Conservation (phyloP, 2,888 invertebrate species). For the Melinaea menophilus region DNA sequence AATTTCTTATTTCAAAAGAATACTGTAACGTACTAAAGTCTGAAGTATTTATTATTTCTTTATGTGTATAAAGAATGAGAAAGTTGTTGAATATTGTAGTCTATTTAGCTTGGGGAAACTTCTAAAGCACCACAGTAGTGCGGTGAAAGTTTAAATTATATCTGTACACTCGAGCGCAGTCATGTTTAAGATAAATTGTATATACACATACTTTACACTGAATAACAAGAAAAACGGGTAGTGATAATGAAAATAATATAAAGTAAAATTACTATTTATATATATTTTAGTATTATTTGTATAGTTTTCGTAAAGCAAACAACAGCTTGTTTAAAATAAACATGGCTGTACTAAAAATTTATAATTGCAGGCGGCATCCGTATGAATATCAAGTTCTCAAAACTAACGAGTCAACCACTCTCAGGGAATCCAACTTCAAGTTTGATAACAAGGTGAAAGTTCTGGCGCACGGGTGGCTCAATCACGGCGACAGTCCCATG, state of each 20-base stretch:
- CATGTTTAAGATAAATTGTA: not conserved
- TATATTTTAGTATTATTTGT: not conserved
- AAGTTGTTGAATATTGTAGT: not conserved
- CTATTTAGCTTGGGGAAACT: not conserved
- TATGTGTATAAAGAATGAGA: not conserved
- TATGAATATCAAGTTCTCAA: conserved; percentile 60
- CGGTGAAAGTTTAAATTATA: not conserved
- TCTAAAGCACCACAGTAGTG: not conserved
- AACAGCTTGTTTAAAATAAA: not conserved
- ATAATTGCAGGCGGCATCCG: conserved; percentile 63
- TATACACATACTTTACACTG: too few relatives aligned
- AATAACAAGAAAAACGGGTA: too few relatives aligned
- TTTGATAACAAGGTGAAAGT: conserved; percentile 71
- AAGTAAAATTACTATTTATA: not conserved
- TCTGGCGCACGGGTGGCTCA: conserved; percentile 79
- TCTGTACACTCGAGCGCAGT: not conserved
- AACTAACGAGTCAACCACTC: conserved; percentile 60
- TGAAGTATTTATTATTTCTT: not conserved
- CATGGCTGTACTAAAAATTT: not conserved
- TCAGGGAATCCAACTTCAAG: conserved; percentile 64
- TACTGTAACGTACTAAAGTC: too few relatives aligned
- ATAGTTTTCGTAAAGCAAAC: not conserved
- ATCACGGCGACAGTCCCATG: conserved; percentile 75
- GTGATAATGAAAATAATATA: too few relatives aligned
- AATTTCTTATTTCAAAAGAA: too few relatives aligned